Evolutionary conservation across 2,113 vertebrate genomes (phyloP), one percentile per base, ranked within the genome.

Genomic region (Amphilophus citrinellus): DNA sequence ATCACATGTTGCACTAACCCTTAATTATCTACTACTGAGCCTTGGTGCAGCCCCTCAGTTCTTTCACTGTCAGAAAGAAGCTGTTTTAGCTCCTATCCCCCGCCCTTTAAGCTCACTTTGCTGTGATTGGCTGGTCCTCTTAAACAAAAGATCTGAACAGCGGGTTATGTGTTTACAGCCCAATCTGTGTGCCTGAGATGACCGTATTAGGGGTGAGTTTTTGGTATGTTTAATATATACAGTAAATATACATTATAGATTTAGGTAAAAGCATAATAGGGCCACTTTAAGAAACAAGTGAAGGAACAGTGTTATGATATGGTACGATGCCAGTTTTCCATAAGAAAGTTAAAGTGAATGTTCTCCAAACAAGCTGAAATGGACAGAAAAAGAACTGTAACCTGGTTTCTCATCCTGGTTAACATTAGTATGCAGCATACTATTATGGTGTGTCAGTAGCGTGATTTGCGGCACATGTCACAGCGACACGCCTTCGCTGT

Each of bases 401-500:
- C 42, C 11, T 35, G 56, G 22, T 77, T 53, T 84, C 7, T 75
- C 3, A 8, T 78, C 47, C 60, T 22, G 47, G 57, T 47, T 27
- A 4, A 30, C 17, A 10, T 35, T 10, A 14, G 7, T 2, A 15
- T 39, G 62, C 39, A 30, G 22, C 20, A 9, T 42, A 13, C 22
- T 57, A n/a, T 79, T 77, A 71, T 50, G 62, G 10, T 4, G 32
- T 62, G 20, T 96, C 94, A 98, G 90, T 97, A 97, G 89, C 97
- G 96, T 1, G 97, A 96, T 80, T 96, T 96, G 80, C 96, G 96
- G 77, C 97, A 98, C 96, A 97, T 97, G 92, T 97, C 97, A 58
- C 97, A 98, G 81, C 94, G 96, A 73, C 97, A 98, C 22, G 95
- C 92, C 87, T 89, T 92, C 0, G 97, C 97, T 0, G 97, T 97